Percentiles rank a stretch among this genome's conserved stretches.
These are phyloP conservation scores for Gephyroberyx darwinii DNA, from an alignment of 2,797 vertebrate species.

Conservation along the genomic window DNA sequence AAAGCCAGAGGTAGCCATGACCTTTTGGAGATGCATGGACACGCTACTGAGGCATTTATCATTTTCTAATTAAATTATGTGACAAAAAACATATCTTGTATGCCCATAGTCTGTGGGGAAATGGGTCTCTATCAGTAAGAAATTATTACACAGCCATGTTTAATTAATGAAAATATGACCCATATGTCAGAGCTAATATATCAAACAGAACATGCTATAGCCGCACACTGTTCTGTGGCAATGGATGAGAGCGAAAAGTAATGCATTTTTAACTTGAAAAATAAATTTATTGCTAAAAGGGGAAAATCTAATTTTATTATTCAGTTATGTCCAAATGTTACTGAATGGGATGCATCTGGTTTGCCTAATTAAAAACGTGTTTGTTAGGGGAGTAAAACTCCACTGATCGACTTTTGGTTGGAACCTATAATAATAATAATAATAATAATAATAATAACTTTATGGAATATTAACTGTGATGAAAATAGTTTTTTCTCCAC, in stretches of 20 bases:
- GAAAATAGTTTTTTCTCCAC: too few species aligned
- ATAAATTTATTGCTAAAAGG: background rate
- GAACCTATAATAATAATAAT: too few species aligned
- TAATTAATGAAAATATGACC: conserved; percentile 79
- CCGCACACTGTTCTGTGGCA: conserved; percentile 28
- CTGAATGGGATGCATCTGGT: background rate
- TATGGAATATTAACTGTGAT: too few species aligned
- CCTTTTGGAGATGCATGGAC: conserved; percentile 70
- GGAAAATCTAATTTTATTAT: conserved; percentile 15
- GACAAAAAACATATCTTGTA: conserved; percentile 69
- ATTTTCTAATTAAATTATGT: conserved; percentile 78
- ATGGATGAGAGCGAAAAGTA: conserved; percentile 9
- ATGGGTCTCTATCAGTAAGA: conserved; percentile 65
- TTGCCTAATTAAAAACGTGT: conserved; percentile 9
- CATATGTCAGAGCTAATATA: conserved; percentile 73
- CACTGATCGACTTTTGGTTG: too few species aligned
- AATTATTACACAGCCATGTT: conserved; percentile 74
- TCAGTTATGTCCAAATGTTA: background rate
- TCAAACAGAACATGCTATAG: conserved; percentile 58
- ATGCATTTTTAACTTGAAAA: conserved; percentile 20
- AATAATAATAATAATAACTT: too few species aligned
- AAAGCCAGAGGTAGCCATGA: conserved; percentile 54
- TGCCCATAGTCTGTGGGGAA: conserved; percentile 62
- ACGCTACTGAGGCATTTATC: conserved; percentile 66
- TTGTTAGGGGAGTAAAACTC: background rate